Conservation (phyloP, 2,888 invertebrate genomes). For the Dicycla oo region DNA sequence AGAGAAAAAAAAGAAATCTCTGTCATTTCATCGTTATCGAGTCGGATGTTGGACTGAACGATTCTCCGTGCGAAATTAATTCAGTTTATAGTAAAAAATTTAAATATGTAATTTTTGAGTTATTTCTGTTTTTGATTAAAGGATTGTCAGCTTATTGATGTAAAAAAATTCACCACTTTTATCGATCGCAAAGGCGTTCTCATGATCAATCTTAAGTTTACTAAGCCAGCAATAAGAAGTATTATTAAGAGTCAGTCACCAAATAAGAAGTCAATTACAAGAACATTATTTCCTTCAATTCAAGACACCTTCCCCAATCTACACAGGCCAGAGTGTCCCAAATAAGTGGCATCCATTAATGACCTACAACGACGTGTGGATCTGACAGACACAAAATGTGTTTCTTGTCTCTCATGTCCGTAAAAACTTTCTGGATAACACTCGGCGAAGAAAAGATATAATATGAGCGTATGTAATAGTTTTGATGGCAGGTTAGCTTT, state of each 20-base stretch:
- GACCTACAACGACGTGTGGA: constrained; percentile 39
- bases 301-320: constrained; percentile 18
- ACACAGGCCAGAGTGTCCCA: constrained; percentile 8
- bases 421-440: constrained; percentile 33
- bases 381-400: constrained; percentile 37
- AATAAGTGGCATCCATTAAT: constrained; percentile 49
- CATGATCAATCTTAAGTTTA: neutral
- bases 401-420: constrained; percentile 13
- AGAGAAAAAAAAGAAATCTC: too few relatives aligned
- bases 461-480: constrained; percentile 24
- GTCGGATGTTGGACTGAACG: too few relatives aligned
- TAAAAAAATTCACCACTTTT: neutral
- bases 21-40: too few relatives aligned
- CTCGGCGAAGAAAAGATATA: constrained; percentile 18
- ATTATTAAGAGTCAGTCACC: neutral
- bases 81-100: too few relatives aligned
- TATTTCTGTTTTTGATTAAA: too few relatives aligned
- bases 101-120: too few relatives aligned
- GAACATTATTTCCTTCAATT: constrained; percentile 3
- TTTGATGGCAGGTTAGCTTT: constrained; percentile 8
- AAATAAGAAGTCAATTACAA: constrained; percentile 1
- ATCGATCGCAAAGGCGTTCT: neutral
- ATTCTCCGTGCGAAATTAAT: too few relatives aligned
- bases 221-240: neutral
- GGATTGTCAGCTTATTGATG: neutral